phyloP scores from a whole-genome alignment of 2,113 vertebrate species.

The Dasyornis broadbenti region DNA sequence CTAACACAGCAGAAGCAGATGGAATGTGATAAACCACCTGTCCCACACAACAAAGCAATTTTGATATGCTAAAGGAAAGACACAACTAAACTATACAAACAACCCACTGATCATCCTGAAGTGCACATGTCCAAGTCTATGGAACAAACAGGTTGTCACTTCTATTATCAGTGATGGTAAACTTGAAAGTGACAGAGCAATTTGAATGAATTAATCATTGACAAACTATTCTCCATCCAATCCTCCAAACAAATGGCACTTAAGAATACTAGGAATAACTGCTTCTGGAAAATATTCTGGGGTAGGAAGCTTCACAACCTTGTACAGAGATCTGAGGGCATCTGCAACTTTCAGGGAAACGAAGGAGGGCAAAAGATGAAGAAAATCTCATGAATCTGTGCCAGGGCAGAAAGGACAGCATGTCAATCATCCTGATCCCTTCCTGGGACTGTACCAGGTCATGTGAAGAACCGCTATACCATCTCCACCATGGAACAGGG shows the following conservation, averaged over 20 bases:
- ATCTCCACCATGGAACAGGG: neutral
- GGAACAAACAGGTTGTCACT: neutral
- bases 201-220: neutral
- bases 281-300: neutral
- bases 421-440: fast-evolving
- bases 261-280: neutral
- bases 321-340: neutral
- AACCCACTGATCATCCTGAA: neutral
- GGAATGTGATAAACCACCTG: neutral
- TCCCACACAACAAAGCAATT: neutral
- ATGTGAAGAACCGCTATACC: neutral
- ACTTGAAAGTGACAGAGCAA: neutral
- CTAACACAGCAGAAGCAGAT: neutral
- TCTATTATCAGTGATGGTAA: neutral
- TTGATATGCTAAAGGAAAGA: neutral
- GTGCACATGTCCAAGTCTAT: neutral
- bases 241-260: neutral
- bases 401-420: neutral
- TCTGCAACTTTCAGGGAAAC: neutral
- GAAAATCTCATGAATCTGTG: neutral
- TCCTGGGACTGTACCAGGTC: neutral
- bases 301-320: neutral
- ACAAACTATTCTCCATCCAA: neutral
- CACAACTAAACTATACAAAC: neutral
- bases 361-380: neutral